These are phyloP conservation scores for Trileptium ribeirensis DNA, from an alignment of 2,888 invertebrate genomes.

Conservation along the genomic window DNA sequence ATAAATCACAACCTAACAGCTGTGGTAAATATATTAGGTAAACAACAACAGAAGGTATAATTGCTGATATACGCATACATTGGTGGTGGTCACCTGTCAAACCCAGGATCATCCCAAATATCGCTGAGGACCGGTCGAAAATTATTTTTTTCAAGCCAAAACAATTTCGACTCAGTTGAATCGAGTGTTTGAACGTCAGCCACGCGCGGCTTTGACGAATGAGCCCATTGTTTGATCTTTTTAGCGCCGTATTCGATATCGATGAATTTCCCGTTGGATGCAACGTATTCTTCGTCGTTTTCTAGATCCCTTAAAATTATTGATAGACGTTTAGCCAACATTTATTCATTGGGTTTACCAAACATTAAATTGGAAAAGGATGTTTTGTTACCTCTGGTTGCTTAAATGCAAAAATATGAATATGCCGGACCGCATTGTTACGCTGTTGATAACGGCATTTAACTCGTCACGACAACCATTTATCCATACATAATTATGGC, in stretches of 20 bases:
- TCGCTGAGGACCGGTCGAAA: slow-evolving; percentile 3
- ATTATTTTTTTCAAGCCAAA: neutral
- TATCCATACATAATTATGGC: too few relatives aligned
- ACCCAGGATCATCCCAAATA: slow-evolving; percentile 17
- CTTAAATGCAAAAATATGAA: too few relatives aligned
- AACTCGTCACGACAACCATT: too few relatives aligned
- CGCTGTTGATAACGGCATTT: too few relatives aligned
- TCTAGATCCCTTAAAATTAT: slow-evolving; percentile 12
- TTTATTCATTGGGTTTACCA: too few relatives aligned
- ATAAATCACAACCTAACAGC: neutral
- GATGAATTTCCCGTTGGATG: slow-evolving; percentile 2
- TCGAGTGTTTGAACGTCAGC: neutral
- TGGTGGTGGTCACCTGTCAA: slow-evolving; percentile 4
- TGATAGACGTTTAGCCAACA: too few relatives aligned
- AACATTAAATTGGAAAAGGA: too few relatives aligned
- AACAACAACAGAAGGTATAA: too few relatives aligned
- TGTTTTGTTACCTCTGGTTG: too few relatives aligned
- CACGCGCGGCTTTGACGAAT: neutral
- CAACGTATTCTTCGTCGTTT: slow-evolving; percentile 13
- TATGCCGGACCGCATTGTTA: too few relatives aligned
- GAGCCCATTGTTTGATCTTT: neutral
- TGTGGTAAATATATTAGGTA: too few relatives aligned
- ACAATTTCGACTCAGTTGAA: neutral
- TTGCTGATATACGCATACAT: too few relatives aligned
- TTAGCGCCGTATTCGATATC: slow-evolving; percentile 4